A percentile compares a stretch with the other conserved stretches of the same genome.
Evolutionary conservation across 2,113 vertebrate species (phyloP).

Genomic region (Gavialis gangeticus): DNA sequence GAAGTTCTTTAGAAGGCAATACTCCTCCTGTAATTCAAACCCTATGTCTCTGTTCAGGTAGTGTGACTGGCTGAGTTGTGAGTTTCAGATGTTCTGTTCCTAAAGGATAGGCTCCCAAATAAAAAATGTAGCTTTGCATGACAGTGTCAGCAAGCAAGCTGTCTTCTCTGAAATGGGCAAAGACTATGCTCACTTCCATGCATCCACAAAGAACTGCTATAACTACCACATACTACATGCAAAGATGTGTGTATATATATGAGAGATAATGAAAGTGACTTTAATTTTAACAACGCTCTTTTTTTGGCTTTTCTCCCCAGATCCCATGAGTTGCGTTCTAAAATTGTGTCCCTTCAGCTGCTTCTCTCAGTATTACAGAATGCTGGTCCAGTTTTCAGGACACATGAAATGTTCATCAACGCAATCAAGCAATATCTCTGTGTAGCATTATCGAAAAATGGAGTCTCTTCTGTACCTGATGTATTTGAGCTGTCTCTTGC

Average conservation of each 20-base stretch:
- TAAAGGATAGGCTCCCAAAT: background rate
- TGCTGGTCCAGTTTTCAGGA: slow-evolving; percentile 94
- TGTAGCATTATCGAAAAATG: slow-evolving; percentile 96
- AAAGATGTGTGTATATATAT: background rate
- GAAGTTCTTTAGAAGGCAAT: background rate
- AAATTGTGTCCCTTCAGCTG: slow-evolving; percentile 95
- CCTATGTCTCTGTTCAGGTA: background rate
- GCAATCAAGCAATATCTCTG: slow-evolving; percentile 99
- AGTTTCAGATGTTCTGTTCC: background rate
- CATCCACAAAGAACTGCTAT: background rate
- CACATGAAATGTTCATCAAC: slow-evolving; percentile 98
- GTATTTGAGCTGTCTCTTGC: slow-evolving; percentile 98
- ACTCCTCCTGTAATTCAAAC: background rate
- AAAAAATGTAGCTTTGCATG: background rate
- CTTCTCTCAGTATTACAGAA: slow-evolving; percentile 95
- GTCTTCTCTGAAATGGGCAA: background rate
- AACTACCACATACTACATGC: background rate
- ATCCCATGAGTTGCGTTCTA: slow-evolving; percentile 96
- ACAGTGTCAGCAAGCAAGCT: background rate
- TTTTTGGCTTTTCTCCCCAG: slow-evolving; percentile 70
- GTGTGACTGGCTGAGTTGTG: background rate
- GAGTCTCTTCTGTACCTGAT: slow-evolving; percentile 97
- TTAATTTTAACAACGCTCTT: background rate
- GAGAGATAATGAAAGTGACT: background rate
- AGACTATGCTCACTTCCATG: background rate